Evolutionary conservation across 1,140 invertebrate species (phyloP), one percentile per base, ranked within the genome.

Genomic region (Drosophila ambigua): DNA sequence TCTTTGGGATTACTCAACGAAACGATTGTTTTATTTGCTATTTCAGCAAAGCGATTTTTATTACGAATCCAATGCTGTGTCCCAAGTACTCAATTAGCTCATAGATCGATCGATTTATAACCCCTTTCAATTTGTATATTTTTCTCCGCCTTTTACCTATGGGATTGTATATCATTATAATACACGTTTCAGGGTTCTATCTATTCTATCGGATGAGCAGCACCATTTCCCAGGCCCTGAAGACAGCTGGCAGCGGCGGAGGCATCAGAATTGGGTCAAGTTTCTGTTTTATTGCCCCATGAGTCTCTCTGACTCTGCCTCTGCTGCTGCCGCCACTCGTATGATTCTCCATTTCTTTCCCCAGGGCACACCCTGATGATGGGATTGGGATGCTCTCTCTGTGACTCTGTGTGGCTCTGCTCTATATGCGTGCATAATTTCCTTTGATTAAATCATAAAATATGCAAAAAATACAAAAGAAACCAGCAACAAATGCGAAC

Each of bases 401-500:
- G 35, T 55, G 35, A 39, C 39, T 55, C 15, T 11, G n/a, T 24
- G 53, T 13, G 11, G 9, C 31, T 9, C 4, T 39, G 35, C 35
- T 39, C 35, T 68, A 52, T 59, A 67, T 80, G 77, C 76, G 77
- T 73, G 74, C 87, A 87, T 87, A 82, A 88, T 88, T 79, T 69
- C 71, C 79, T 88, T 88, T 88, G 83, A 88, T 89, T 88, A 89
- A 88, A 89, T 88, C 83, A 88, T 88, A 69, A 88, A 83, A 77
- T 88, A 88, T 88, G 79, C 76, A 88, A 83, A 39, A 88, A 82
- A 71, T 53, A 74, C 64, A 69, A 64, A 71, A 46, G 31, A 63
- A 57, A 4, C 35, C 35, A 39, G 35, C 35, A 57, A 50, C 49
- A 64, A 73, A 66, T 59, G 45, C 35, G 35, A 54, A 48, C 71